Percentiles rank a stretch among this genome's conserved stretches.
Conservation (phyloP, 2,797 vertebrate genomes). For the Petrocephalus sullivani region DNA sequence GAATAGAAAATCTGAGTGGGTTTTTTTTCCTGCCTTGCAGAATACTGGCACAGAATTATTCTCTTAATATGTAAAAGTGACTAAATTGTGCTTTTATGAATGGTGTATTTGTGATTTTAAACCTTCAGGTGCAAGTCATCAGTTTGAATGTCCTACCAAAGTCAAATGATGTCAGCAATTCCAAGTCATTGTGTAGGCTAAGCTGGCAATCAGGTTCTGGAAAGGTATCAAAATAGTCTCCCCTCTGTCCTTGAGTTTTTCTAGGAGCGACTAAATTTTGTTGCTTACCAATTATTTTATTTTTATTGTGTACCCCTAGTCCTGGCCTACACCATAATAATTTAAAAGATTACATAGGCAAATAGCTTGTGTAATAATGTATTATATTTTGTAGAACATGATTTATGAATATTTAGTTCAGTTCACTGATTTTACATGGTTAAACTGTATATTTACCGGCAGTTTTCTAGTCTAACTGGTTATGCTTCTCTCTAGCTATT, state of each 20-base stretch:
- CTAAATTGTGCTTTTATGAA: background rate
- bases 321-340: background rate
- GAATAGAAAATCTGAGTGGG: background rate
- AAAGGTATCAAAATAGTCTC: conserved; percentile 59
- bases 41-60: background rate
- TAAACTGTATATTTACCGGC: background rate
- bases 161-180: conserved; percentile 77
- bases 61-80: background rate
- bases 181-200: conserved; percentile 87
- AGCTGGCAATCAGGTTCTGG: conserved; percentile 77
- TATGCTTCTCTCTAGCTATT: conserved; percentile 63
- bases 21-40: background rate
- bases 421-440: background rate
- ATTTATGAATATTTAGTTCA: background rate
- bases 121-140: conserved; percentile 66
- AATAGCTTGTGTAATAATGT: background rate
- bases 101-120: background rate
- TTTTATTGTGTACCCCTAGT: background rate
- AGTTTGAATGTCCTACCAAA: conserved; percentile 82
- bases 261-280: background rate
- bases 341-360: background rate
- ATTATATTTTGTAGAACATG: background rate
- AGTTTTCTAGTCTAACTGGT: background rate
- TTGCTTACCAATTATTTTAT: background rate
- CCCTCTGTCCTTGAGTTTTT: background rate